These are phyloP conservation scores for Argyrosomus japonicus DNA, from an alignment of 2,113 vertebrate genomes.

Conservation along the genomic window DNA sequence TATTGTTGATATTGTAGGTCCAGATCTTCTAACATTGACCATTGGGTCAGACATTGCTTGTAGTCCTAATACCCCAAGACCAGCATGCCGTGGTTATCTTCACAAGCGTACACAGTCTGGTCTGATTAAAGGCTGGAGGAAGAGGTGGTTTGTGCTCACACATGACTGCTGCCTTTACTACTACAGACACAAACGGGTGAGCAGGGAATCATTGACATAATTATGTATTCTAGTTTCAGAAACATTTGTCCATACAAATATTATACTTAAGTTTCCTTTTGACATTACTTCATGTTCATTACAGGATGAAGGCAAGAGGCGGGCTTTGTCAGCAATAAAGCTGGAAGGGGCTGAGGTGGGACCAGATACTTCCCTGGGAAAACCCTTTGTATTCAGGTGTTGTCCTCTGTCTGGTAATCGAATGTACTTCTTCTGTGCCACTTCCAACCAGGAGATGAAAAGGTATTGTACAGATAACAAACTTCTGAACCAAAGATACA, in stretches of 20 bases:
- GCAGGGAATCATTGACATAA: neutral
- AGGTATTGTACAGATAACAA: conserved; percentile 75
- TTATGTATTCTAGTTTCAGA: neutral
- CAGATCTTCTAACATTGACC: conserved; percentile 88
- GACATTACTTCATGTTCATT: neutral
- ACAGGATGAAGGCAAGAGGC: conserved; percentile 91
- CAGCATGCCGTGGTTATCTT: conserved; percentile 90
- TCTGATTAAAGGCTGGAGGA: conserved; percentile 93
- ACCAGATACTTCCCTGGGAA: conserved; percentile 87
- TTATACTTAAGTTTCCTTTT: neutral
- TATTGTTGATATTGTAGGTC: conserved; percentile 78
- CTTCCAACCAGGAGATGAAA: conserved; percentile 94
- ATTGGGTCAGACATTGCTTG: conserved; percentile 92
- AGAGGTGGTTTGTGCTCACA: conserved; percentile 93
- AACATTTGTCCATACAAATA: neutral
- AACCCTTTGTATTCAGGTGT: conserved; percentile 93
- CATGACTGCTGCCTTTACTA: conserved; percentile 90
- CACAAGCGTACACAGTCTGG: conserved; percentile 91
- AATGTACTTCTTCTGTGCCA: conserved; percentile 89
- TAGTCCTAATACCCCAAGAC: conserved; percentile 88
- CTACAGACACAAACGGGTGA: conserved; percentile 92
- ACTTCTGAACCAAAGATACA: neutral
- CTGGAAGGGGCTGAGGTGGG: conserved; percentile 91
- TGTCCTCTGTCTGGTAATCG: conserved; percentile 83
- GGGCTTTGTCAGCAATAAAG: conserved; percentile 84